Base-by-base conservation (phyloP, 1,140 invertebrate species). In the Drosophila saltans region DNA sequence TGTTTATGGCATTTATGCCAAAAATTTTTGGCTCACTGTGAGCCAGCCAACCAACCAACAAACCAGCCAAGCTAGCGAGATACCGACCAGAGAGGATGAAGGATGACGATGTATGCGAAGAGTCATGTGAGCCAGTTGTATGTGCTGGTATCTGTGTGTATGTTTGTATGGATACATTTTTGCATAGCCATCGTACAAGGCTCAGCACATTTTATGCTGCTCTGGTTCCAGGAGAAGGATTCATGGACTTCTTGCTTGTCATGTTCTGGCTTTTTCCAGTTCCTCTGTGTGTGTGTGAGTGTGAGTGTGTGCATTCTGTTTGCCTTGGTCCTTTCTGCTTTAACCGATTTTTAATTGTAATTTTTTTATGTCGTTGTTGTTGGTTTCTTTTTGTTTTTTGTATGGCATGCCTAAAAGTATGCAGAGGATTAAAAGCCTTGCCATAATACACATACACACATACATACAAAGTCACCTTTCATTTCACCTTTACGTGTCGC, bases 1-100 rank as follows among this genome's bases (percentile, higher is more conserved):
- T 89, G 84, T 89, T 89, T 89, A 89, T 89, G 85, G 85, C 85
- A 90, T 89, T 90, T 89, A 89, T 89, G 84, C 85, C 84, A 89
- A 89, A 89, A 84, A 89, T 90, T 89, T 81, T 90, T 88, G 84
- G 73, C 68, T 63, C 79, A 75, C 40, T 62, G 64, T 57, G 41
- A 43, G 28, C 4, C 33, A 36, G 33, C 6, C 33, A 36, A 5
- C 33, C 33, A 36, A 4, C 28, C 28, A 30, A 4, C 28, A 0
- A 30, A 4, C 28, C 28, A 30, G 28, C 28, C 28, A 30, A 16
- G 33, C 33, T 36, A 36, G 33, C 39, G 43, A 26, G 39, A 41
- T n/a, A 9, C 39, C 39, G 41, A 68, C 63, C 80, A 21, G 45
- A 52, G 45, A 26, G 84, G 70, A 83, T 86, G 80, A 86, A 83